Evolutionary conservation across 2,113 vertebrate species (phyloP), one percentile per base, ranked within the genome.

Genomic region (Gobio gobio): DNA sequence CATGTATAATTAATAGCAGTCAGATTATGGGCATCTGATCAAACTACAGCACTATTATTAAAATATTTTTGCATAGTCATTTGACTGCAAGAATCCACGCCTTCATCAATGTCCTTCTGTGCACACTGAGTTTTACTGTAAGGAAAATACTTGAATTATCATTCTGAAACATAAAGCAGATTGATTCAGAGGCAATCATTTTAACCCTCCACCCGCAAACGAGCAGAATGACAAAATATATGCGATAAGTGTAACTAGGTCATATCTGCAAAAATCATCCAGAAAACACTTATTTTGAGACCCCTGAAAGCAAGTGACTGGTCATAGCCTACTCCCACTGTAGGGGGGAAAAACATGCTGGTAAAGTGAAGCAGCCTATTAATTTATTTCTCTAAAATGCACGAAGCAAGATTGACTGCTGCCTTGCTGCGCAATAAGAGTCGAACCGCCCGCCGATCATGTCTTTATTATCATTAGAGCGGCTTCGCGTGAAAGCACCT

Each of bases 11-110:
- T 36, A 43, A 43, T 8, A 40, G 18, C 66, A 70, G 33, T 40
- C 33, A 68, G 24, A 24, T 36, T 3, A 66, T 1, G 3, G 59
- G 24, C 13, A n/a, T 29, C n/a, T 51, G 13, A 75, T 49, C 5
- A 10, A 76, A 76, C 24, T 24, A 51, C 22, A 29, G 45, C 70
- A 12, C 8, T 5, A 0, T 47, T 49, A 24, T 24, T 74, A n/a
- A 24, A 43, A 47, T 36, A 2, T 36, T 33, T 18, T 1, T 66
- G 63, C 9, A 10, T 20, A 68, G 29, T 40, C 33, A 51, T 51
- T 75, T 76, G 47, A 24, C 74, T 81, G 59, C 40, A 16, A 26
- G 9, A 63, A 66, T 82, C 79, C 63, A 51, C 43, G n/a, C 78
- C 78, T 51, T 63, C 24, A 45, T 63, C 4, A 22, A 14, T 78